Conservation (phyloP, 2,113 vertebrate species). For the Cheirogaleus medius region DNA sequence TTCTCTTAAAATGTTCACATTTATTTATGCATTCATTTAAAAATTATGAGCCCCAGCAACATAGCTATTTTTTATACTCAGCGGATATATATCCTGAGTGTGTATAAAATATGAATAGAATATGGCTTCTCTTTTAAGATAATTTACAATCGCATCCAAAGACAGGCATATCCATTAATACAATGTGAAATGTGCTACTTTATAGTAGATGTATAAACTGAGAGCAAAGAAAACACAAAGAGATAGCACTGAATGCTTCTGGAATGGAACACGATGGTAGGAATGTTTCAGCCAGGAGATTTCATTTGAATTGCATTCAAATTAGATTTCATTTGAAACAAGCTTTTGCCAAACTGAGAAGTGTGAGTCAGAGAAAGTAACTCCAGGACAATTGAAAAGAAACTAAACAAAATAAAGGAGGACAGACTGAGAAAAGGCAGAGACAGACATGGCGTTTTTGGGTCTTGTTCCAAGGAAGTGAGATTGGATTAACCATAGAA, state of each 20-base stretch:
- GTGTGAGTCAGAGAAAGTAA: not conserved
- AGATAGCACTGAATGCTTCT: not conserved
- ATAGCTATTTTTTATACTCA: not conserved
- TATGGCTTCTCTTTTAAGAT: not conserved
- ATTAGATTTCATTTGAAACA: not conserved
- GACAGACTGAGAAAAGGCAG: not conserved
- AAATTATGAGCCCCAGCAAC: not conserved
- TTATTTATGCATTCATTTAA: not conserved
- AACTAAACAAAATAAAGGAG: not conserved
- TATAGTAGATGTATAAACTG: not conserved
- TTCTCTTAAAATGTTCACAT: not conserved
- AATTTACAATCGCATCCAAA: not conserved
- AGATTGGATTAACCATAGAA: not conserved
- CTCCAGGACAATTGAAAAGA: not conserved
- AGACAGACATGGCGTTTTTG: not conserved
- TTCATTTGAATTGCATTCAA: not conserved
- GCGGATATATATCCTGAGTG: not conserved
- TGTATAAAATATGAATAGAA: not conserved
- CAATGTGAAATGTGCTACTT: not conserved
- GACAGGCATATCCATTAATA: not conserved
- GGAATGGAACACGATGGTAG: not conserved
- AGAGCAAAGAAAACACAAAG: not conserved
- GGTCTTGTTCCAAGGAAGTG: not conserved
- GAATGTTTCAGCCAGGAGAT: not conserved
- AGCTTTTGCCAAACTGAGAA: not conserved